phyloP scores from a whole-genome alignment of 2,113 vertebrate genomes.

The Carassius auratus region DNA sequence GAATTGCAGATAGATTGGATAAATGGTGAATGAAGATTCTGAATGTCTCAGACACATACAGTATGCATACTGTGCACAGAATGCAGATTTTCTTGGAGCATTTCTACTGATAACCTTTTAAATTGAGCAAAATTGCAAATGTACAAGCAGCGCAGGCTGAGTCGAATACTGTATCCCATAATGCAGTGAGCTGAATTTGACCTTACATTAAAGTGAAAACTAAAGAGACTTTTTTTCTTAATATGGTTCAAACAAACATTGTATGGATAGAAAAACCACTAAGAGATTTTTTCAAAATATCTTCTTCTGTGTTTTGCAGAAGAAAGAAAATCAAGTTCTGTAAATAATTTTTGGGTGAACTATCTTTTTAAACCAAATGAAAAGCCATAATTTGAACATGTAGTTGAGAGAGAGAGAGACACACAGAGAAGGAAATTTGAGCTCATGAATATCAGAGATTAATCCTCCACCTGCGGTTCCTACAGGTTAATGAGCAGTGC shows the following conservation, averaged over 20 bases:
- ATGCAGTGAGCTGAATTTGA: background rate
- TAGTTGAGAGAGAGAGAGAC: slow-evolving; percentile 48
- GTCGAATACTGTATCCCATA: background rate
- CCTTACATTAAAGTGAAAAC: background rate
- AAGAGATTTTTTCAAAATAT: background rate
- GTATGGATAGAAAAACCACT: background rate
- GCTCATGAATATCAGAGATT: slow-evolving; percentile 42
- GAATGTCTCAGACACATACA: slow-evolving; percentile 26
- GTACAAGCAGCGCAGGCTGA: background rate
- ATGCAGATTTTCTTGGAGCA: background rate
- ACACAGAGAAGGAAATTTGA: slow-evolving; percentile 54
- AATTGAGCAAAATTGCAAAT: background rate
- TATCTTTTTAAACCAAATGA: background rate
- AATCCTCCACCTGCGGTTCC: slow-evolving; percentile 40
- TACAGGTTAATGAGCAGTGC: slow-evolving; percentile 55
- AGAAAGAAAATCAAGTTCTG: background rate
- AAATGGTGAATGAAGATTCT: slow-evolving; percentile 43
- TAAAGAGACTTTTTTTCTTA: background rate
- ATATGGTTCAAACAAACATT: background rate
- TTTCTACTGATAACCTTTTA: background rate
- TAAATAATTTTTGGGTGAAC: background rate
- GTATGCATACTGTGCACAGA: background rate
- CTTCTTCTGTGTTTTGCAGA: background rate
- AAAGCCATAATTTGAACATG: slow-evolving; percentile 7
- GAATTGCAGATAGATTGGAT: slow-evolving; percentile 67